Conservation (phyloP, 2,888 invertebrate genomes). For the Cantharis nigra region DNA sequence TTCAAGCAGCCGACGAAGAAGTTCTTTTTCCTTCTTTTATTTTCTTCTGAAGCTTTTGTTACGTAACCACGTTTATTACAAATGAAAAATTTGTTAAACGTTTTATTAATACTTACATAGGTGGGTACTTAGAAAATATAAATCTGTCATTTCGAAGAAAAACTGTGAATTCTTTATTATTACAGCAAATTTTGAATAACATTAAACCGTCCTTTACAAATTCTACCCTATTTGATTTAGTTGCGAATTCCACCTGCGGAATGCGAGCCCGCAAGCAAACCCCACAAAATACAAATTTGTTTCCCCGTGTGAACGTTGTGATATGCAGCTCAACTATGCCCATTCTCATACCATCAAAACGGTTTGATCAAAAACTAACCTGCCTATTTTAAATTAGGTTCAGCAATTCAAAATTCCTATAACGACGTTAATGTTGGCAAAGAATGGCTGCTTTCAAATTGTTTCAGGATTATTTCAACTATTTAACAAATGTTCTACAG, state of each 20-base stretch:
- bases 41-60: constrained; percentile 25
- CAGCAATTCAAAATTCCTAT: constrained; percentile 17
- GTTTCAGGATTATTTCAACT: constrained; percentile 16
- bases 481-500: constrained; percentile 18
- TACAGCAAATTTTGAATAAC: neutral
- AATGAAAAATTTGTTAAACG: neutral
- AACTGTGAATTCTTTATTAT: neutral
- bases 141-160: neutral
- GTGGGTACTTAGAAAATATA: too few relatives aligned
- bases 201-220: constrained; percentile 11
- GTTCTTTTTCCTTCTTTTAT: constrained; percentile 26
- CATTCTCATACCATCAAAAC: constrained; percentile 23
- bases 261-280: constrained; percentile 29
- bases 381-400: constrained; percentile 12
- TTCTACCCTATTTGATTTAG: constrained; percentile 20
- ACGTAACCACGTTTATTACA: constrained; percentile 11
- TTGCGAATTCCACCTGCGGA: constrained; percentile 31
- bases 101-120: neutral
- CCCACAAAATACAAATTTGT: constrained; percentile 33
- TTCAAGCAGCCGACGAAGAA: constrained; percentile 25
- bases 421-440: constrained; percentile 17
- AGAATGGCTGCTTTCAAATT: constrained; percentile 13
- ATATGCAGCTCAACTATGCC: constrained; percentile 20
- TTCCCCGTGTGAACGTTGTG: constrained; percentile 32
- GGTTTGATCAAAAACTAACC: constrained; percentile 16